Conservation (phyloP, 2,113 vertebrate genomes). For the Eleginops maclovinus region DNA sequence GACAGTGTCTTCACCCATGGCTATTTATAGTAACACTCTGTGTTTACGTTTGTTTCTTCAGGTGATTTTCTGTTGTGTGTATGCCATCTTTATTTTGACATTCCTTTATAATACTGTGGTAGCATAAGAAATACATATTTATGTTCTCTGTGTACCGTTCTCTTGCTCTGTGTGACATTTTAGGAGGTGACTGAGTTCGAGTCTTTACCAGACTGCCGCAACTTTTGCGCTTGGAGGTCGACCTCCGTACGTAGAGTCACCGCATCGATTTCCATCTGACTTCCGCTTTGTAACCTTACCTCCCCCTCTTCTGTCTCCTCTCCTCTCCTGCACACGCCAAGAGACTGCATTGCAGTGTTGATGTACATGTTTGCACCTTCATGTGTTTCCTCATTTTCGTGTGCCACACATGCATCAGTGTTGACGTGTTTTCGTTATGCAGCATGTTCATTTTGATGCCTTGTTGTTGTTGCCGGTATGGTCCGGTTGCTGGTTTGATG, state of each 20-base stretch:
- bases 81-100: not conserved
- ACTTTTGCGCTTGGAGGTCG: conserved; percentile 82
- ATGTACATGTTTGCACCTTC: conserved; percentile 40
- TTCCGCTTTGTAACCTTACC: conserved; percentile 51
- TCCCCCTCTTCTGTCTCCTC: conserved; percentile 10
- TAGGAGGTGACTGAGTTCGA: conserved; percentile 77
- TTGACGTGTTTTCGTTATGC: conserved; percentile 28
- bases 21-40: conserved; percentile 17
- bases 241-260: conserved; percentile 77
- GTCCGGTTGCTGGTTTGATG: conserved; percentile 32
- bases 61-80: conserved; percentile 19
- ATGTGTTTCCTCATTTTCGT: conserved; percentile 33
- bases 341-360: conserved; percentile 63
- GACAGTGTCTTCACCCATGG: not conserved
- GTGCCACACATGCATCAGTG: conserved; percentile 33
- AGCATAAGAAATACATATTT: conserved; percentile 38
- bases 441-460: conserved; percentile 51
- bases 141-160: conserved; percentile 56
- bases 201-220: conserved; percentile 71
- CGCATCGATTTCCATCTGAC: conserved; percentile 60
- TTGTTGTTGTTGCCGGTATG: conserved; percentile 19
- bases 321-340: conserved; percentile 17
- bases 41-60: conserved; percentile 19
- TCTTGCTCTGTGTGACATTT: conserved; percentile 68
- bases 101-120: not conserved